Evolutionary conservation across 1,140 invertebrate species (phyloP), one percentile per base, ranked within the genome.

Genomic region (Neoseiulus cucumeris): DNA sequence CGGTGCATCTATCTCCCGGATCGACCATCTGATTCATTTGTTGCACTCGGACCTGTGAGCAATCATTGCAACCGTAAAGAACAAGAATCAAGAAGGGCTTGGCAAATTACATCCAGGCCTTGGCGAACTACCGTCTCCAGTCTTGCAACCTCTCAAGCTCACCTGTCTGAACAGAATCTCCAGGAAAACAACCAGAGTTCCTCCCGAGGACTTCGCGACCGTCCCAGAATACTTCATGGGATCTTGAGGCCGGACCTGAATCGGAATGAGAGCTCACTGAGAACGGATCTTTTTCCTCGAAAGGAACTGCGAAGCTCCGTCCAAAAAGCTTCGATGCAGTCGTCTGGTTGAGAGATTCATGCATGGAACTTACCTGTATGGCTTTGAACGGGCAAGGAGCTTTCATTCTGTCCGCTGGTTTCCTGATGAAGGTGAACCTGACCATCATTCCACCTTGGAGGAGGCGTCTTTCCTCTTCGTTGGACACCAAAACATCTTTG

Each of bases 371-470:
- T 20, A 59, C 51, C 51, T 59, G 51, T 59, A 33, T 59, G 14
- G 51, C 51, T 9, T 25, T 59, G 22, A 59, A 59, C 2, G 51
- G 51, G 33, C 51, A 59, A 25, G 51, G 51, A 6, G 51, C 51
- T 33, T 59, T 59, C 51, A 59, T 59, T 25, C 51, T 25, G 51
- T 59, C 51, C 22, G 22, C 33, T 2, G 51, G 51, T 59, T 59
- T 59, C 22, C 51, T 59, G 25, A 33, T 33, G 22, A 59, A 59
- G 22, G 25, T 59, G 9, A 59, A 59, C 14, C 22, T 1, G 14
- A 59, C 51, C 14, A 59, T 59, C 14, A 59, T 25, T 25, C 51
- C 51, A 9, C 51, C 51, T 33, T 59, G 51, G 17, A 59, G 22
- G 25, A 59, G 51, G 2, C 51, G 51, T 14, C 51, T 12, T 33